phyloP scores from a whole-genome alignment of 2,797 vertebrate genomes.

The Gallirallus australis region DNA sequence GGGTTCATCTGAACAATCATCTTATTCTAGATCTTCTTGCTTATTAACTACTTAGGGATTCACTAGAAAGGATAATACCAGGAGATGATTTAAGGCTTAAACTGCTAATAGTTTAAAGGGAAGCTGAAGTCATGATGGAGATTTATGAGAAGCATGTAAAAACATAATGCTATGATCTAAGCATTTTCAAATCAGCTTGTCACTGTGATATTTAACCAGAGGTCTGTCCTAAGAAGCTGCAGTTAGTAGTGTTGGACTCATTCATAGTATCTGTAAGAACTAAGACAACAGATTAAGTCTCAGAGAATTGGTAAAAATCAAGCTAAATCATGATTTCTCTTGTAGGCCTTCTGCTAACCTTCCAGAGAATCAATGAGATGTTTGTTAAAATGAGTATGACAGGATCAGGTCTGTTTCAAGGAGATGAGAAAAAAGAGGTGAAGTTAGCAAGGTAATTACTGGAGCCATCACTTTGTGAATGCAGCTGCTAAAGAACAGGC shows the following conservation, averaged over 20 bases:
- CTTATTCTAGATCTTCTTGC: conserved; percentile 42
- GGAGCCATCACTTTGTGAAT: neutral
- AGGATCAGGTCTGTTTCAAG: neutral
- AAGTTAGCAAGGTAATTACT: conserved; percentile 47
- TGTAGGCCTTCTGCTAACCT: neutral
- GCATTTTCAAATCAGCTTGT: neutral
- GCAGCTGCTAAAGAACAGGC: neutral
- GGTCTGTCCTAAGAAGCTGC: neutral
- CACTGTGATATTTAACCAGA: neutral
- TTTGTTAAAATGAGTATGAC: neutral
- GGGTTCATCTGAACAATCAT: conserved; percentile 17
- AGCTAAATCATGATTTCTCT: neutral
- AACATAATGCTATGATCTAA: neutral
- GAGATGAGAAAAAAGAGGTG: neutral
- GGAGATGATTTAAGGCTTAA: conserved; percentile 20
- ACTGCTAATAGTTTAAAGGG: conserved; percentile 16
- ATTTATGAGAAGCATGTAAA: neutral
- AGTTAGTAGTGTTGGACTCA: neutral
- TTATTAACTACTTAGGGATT: conserved; percentile 46
- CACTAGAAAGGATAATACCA: conserved; percentile 42
- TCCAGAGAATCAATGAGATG: neutral
- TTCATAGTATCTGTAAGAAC: neutral
- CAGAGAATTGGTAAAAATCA: neutral
- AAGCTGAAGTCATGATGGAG: neutral
- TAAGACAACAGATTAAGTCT: neutral